Conservation (phyloP, 2,113 vertebrate species). For the Neolamprologus fasciatus region DNA sequence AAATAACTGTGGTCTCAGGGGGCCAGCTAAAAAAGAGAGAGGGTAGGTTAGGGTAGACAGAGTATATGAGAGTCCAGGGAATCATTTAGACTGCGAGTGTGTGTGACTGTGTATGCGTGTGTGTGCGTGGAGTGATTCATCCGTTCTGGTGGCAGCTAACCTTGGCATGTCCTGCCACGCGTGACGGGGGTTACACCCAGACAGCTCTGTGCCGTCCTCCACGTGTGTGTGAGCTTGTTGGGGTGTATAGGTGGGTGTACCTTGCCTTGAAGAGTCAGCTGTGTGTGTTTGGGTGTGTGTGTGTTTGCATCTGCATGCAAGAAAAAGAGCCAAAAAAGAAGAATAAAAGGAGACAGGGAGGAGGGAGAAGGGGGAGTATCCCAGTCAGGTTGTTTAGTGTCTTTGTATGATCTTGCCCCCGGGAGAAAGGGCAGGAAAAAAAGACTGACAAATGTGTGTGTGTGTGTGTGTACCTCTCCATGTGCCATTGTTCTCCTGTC, state of each 20-base stretch:
- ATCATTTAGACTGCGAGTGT: conserved; percentile 48
- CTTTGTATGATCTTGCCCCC: conserved; percentile 63
- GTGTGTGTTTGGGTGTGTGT: not conserved
- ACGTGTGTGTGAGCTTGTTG: conserved; percentile 20
- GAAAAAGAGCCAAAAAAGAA: conserved; percentile 11
- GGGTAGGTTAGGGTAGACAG: conserved; percentile 43
- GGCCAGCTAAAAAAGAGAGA: conserved; percentile 60
- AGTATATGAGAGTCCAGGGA: conserved; percentile 63
- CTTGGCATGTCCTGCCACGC: conserved; percentile 63
- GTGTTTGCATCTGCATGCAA: not conserved
- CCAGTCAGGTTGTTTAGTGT: conserved; percentile 49
- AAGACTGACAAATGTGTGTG: conserved; percentile 12
- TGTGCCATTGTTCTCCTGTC: conserved; percentile 31
- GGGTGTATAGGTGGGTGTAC: conserved; percentile 20
- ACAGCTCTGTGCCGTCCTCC: conserved; percentile 32
- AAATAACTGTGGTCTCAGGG: conserved; percentile 58
- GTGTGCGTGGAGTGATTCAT: conserved; percentile 37
- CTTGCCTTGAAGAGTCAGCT: conserved; percentile 23
- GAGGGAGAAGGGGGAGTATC: not conserved
- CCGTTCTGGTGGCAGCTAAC: conserved; percentile 57
- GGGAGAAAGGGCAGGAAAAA: conserved; percentile 39
- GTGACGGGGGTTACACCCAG: conserved; percentile 56
- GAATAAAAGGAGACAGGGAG: not conserved
- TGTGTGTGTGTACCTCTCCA: not conserved
- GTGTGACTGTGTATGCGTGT: conserved; percentile 13